Conservation (phyloP, 35 echinoderm and acorn worm species). For the Chiridota heheva region DNA sequence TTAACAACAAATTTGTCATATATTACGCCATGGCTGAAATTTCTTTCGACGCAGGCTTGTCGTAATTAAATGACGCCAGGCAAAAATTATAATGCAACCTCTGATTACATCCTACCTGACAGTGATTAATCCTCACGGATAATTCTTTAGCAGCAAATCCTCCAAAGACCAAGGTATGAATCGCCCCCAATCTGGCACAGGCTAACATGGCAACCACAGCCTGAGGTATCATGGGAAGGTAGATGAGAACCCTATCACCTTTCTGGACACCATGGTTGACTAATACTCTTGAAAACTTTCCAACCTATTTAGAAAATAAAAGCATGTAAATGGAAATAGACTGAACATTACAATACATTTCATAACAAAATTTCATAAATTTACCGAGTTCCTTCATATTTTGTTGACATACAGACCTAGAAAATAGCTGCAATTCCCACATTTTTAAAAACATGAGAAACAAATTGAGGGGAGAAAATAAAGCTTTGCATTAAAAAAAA, state of each 20-base stretch:
- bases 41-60: no score
- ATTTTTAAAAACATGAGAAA: no score
- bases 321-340: background rate
- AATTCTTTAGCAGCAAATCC: constrained; percentile 97
- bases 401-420: no score
- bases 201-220: constrained; percentile 94
- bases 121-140: constrained; percentile 81
- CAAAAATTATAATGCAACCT: no score
- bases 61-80: no score
- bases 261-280: constrained; percentile 66
- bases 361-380: no score
- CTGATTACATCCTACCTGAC: constrained; percentile 74
- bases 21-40: no score
- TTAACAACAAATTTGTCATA: no score
- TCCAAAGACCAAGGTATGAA: constrained; percentile 90
- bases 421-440: no score
- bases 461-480: no score
- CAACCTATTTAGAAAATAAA: constrained; percentile 42
- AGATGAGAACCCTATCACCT: constrained; percentile 88
- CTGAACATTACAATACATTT: background rate
- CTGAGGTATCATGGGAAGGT: constrained; percentile 96
- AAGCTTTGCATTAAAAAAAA: no score
- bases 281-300: constrained; percentile 64
- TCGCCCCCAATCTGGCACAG: constrained; percentile 76
- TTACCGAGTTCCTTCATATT: no score